Percentiles rank a stretch among this genome's conserved stretches.
These are phyloP conservation scores for Pelmatolapia mariae DNA, from an alignment of 2,113 vertebrate genomes.

Conservation along the genomic window DNA sequence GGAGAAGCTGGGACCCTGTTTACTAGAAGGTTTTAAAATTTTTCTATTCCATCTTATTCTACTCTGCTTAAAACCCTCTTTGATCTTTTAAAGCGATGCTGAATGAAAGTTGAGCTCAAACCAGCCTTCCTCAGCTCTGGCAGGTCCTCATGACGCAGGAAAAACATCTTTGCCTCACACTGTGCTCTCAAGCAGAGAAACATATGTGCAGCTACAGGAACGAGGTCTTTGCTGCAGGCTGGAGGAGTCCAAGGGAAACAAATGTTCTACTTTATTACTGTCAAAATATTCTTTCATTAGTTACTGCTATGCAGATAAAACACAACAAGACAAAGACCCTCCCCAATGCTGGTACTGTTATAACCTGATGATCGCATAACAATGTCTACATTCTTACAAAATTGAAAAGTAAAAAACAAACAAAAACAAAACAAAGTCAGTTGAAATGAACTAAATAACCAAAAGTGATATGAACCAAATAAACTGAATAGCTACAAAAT, in stretches of 20 bases:
- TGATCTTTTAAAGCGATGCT: accelerated
- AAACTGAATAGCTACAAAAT: neutral
- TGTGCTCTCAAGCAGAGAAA: neutral
- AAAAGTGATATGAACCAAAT: neutral
- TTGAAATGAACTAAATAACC: neutral
- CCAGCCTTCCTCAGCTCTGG: neutral
- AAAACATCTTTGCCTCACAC: neutral
- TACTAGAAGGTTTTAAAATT: too few relatives aligned
- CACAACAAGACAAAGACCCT: neutral
- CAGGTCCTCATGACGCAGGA: neutral
- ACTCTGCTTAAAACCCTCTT: neutral
- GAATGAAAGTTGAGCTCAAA: neutral
- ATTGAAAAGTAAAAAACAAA: neutral
- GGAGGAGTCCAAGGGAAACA: neutral
- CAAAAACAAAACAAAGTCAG: neutral
- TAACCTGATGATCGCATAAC: neutral
- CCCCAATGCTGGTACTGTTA: neutral
- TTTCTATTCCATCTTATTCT: neutral
- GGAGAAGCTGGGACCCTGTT: too few relatives aligned
- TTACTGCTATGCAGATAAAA: neutral
- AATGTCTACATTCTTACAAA: neutral
- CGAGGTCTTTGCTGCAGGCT: neutral
- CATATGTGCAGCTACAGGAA: neutral
- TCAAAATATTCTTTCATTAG: neutral
- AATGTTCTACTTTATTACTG: neutral